Evolutionary conservation across 2,113 vertebrate genomes (phyloP), one percentile per base, ranked within the genome.

Genomic region (Morone saxatilis): DNA sequence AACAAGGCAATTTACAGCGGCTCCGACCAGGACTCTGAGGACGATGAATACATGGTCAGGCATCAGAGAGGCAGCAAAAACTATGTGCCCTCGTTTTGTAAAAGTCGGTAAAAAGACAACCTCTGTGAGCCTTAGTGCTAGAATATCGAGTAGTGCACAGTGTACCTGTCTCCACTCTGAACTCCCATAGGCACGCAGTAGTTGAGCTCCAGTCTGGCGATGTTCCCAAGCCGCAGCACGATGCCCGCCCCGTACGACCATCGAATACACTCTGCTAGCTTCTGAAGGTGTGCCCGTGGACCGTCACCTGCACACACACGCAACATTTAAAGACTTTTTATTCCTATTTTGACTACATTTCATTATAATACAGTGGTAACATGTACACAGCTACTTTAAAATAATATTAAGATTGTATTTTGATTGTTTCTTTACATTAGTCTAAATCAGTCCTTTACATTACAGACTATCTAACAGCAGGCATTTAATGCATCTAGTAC

Each of bases 171-270:
- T 22, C 97, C 98, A 14, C 83, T 88, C 94, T 99, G 98, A 17
- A 98, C 97, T 45, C 98, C 97, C 98, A 99, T 98, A 63, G 98
- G 98, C 83, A 99, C 90, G 67, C 98, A 99, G 90, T 99, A 99
- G 86, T 99, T 99, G 3, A 99, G 97, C 68, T 99, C 98, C 84
- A 99, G 92, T n/a, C 98, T 91, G 8, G 98, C 98, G 0, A 99
- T 99, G 94, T 99, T 99, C 14, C 97, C 98, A 0, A 99, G 96
- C 4, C 97, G 91, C 22, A 99, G 96, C 41, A 99, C 97, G 1
- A 99, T 94, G 0, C 98, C 98, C 0, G 97, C 95, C 0, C 98
- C 98, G 0, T 99, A 99, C 0, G 98, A 99, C 98, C 98, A 99
- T 86, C 98, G 98, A 50, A 99, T 97, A 17, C 90, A 97, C 84